Evolutionary conservation across 2,888 invertebrate species (phyloP).

Genomic region (Diabrotica balteata): DNA sequence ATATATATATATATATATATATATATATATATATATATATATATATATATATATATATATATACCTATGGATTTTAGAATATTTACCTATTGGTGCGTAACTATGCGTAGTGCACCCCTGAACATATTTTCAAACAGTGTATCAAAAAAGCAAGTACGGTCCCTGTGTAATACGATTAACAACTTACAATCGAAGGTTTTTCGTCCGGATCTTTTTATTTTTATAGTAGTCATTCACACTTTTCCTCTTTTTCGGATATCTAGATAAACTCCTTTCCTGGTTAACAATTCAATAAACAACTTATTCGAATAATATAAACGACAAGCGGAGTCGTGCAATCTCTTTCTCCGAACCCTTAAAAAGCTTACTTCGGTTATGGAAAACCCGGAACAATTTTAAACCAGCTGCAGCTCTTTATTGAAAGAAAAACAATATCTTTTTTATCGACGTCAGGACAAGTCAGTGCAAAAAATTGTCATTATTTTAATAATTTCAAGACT

Average conservation of each 20-base stretch:
- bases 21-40: no score
- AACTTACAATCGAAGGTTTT: slow-evolving; percentile 44
- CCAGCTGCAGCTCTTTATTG: slow-evolving; percentile 24
- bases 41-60: no score
- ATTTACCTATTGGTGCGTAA: no score
- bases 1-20: no score
- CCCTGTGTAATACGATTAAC: slow-evolving; percentile 37
- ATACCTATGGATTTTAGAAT: no score
- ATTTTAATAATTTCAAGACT: not conserved
- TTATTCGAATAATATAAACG: slow-evolving; percentile 33
- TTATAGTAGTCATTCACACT: slow-evolving; percentile 52
- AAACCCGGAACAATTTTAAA: slow-evolving; percentile 24
- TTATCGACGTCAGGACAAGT: not conserved
- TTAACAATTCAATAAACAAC: slow-evolving; percentile 40
- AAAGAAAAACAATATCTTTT: slow-evolving; percentile 15
- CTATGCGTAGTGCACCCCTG: not conserved
- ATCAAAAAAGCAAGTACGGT: slow-evolving; percentile 11
- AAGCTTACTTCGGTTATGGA: slow-evolving; percentile 16
- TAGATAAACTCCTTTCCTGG: slow-evolving; percentile 29
- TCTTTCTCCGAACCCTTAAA: slow-evolving; percentile 18
- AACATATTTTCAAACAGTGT: not conserved
- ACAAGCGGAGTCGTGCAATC: slow-evolving; percentile 23
- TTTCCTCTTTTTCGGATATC: slow-evolving; percentile 50
- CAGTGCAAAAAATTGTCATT: slow-evolving; percentile 2
- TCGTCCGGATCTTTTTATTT: slow-evolving; percentile 48